Base-by-base conservation (phyloP, 1,140 invertebrate species). In the Nymphalis io region DNA sequence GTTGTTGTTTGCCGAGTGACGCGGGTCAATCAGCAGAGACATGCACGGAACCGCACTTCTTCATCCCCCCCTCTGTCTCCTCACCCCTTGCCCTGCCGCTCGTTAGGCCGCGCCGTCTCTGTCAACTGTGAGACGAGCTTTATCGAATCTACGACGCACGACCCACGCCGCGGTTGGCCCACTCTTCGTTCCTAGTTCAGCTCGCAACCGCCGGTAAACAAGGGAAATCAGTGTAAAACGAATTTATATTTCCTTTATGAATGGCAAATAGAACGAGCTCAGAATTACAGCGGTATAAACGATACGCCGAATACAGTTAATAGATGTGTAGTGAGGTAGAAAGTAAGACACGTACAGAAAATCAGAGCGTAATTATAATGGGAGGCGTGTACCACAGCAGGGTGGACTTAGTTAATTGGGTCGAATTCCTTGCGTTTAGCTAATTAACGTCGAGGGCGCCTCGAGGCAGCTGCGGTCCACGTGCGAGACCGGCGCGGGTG, bases 31-130 rank as follows among this genome's bases (percentile, higher is more conserved):
- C 93, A 94, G 93, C 93, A 93, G 93, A 93, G 93, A 93, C 93
- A 94, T 93, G 88, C 93, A 93, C 92, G 93, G 93, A 93, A 93
- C 93, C 93, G 93, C 93, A 93, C 92, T 93, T 92, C 91, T 93
- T 93, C 92, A 84, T 85, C 91, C 89, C 85, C 81, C 67, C 75
- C 64, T 38, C 33, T 8, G 27, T 33, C 63, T 74, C 76, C 68
- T 57, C 72, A 51, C 71, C 75, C 75, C 68, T 72, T 18, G 58
- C 83, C 75, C 69, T 74, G 68, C 80, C 86, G 83, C 84, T 89
- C 87, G 87, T 89, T 90, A 89, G 86, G 85, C 85, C 85, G 80
- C 87, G 81, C 80, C 81, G 85, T 89, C 87, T 89, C 89, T 86
- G 85, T 90, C 86, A 88, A 88, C 87, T 87, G 85, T 76, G 85